A percentile compares a stretch with the other conserved stretches of the same genome.
Conservation (phyloP, 2,888 invertebrate genomes). For the Tipula confusa region DNA sequence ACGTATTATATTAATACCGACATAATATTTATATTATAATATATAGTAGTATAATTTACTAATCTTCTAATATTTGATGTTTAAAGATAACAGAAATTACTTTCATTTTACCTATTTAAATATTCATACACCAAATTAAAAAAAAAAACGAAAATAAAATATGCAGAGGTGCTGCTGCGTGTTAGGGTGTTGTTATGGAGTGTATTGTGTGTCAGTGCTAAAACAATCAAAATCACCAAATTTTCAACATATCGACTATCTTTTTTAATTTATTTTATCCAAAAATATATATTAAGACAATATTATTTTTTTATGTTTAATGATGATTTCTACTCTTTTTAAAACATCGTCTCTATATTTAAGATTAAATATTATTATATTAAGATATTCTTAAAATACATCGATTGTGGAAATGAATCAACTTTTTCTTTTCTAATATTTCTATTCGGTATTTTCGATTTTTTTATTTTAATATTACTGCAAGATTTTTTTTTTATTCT, state of each 20-base stretch:
- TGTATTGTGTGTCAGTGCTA: background rate
- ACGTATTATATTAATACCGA: background rate
- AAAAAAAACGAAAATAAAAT: background rate
- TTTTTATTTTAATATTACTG: background rate
- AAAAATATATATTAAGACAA: constrained; percentile 3
- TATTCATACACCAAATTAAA: background rate
- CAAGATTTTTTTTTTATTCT: background rate
- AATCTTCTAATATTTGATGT: background rate
- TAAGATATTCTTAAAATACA: background rate
- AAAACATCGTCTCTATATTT: constrained; percentile 14
- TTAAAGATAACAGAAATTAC: background rate
- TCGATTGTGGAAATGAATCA: background rate
- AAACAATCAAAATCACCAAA: constrained; percentile 15
- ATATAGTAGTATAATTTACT: background rate
- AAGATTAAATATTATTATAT: background rate
- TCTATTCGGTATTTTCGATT: background rate
- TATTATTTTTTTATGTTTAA: background rate
- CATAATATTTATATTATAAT: background rate
- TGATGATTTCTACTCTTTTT: background rate
- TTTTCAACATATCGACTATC: background rate
- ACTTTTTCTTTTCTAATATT: background rate
- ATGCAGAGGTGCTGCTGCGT: background rate
- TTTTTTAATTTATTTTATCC: background rate
- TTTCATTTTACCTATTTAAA: background rate
- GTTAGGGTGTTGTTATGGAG: background rate